Evolutionary conservation across 2,113 vertebrate genomes (phyloP).

Genomic region (Phoenicopterus ruber): DNA sequence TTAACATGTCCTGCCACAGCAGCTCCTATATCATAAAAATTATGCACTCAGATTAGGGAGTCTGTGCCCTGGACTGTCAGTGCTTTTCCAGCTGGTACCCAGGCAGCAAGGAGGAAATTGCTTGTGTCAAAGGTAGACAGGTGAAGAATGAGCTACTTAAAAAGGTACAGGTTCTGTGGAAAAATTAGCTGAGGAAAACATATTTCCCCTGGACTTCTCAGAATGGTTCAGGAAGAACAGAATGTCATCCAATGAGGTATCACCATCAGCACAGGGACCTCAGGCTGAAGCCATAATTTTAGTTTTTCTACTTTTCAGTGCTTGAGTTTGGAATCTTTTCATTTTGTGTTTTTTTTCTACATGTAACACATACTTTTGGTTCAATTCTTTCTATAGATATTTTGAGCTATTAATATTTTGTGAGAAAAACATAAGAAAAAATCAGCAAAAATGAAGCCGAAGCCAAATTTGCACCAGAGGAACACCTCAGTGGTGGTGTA

Average conservation of each 20-base stretch:
- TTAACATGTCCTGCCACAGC: neutral
- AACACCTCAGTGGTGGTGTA: neutral
- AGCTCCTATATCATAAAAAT: neutral
- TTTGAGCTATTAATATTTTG: neutral
- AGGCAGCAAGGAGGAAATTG: constrained; percentile 34
- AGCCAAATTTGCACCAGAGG: neutral
- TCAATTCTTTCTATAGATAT: neutral
- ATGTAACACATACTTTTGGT: neutral
- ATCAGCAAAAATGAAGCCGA: neutral
- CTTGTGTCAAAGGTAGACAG: constrained; percentile 27
- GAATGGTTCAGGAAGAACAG: neutral
- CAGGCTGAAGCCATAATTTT: neutral
- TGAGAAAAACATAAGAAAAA: neutral
- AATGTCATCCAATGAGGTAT: neutral
- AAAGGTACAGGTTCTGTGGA: neutral
- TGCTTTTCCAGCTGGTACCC: neutral
- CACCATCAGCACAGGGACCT: neutral
- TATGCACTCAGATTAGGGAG: neutral
- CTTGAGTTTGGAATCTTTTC: neutral
- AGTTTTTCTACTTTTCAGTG: neutral
- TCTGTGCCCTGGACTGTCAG: neutral
- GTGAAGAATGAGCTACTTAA: constrained; percentile 52
- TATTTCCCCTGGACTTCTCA: constrained; percentile 13
- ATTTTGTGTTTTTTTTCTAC: neutral
- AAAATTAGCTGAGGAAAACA: constrained; percentile 26